Evolutionary conservation across 2,113 vertebrate genomes (phyloP).

Genomic region (Bufo gargarizans): DNA sequence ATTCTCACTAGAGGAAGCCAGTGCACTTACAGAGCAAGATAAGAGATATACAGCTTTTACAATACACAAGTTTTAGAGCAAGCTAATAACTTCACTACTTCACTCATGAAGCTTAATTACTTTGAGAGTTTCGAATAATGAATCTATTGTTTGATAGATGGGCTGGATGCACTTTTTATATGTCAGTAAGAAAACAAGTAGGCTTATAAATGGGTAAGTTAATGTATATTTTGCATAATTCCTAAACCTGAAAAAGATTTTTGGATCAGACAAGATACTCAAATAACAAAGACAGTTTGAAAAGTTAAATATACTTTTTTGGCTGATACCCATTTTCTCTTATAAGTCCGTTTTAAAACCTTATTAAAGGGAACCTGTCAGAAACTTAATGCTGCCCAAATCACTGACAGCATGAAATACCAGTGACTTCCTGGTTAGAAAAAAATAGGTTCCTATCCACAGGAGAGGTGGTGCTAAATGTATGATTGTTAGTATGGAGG

Average conservation of each 20-base stretch:
- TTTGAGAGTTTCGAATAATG: not conserved
- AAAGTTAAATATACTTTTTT: not conserved
- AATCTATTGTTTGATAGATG: not conserved
- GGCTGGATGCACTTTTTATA: not conserved
- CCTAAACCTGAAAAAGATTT: not conserved
- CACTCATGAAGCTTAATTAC: not conserved
- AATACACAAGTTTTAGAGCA: constrained; percentile 10
- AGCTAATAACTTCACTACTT: constrained; percentile 11
- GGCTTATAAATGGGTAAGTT: not conserved
- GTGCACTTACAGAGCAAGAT: constrained; percentile 24
- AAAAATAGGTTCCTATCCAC: too few relatives aligned
- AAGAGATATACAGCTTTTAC: constrained; percentile 22
- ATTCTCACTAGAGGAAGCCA: constrained; percentile 28
- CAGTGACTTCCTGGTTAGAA: too few relatives aligned
- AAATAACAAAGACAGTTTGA: not conserved
- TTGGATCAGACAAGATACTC: not conserved
- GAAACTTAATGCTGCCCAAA: too few relatives aligned
- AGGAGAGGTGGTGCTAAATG: too few relatives aligned
- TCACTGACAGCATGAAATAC: too few relatives aligned
- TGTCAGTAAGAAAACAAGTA: not conserved
- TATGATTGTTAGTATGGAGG: not conserved
- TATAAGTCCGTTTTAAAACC: too few relatives aligned
- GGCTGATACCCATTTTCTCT: not conserved
- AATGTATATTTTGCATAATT: not conserved
- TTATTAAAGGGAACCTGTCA: not conserved